Evolutionary conservation across 1,140 invertebrate species (phyloP), one percentile per base, ranked within the genome.

Genomic region (Lasaia peninsularis): DNA sequence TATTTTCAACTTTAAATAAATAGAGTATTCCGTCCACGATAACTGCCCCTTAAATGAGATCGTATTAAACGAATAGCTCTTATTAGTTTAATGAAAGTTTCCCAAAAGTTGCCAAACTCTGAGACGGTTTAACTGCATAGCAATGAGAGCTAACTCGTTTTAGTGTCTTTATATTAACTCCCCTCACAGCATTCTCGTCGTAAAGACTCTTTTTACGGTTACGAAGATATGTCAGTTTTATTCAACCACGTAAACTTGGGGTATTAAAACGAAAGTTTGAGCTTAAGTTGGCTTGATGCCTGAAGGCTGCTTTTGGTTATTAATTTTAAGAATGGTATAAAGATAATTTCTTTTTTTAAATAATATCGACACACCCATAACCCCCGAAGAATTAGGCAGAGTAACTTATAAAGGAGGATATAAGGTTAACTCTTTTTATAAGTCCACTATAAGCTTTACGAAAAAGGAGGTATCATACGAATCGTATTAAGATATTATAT

Each of bases 201-300:
- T 37, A 37, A 37, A 37, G 34, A 37, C 34, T 16, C 34, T 37
- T 37, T 37, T 37, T 37, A 37, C 34, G 34, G 34, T 37, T 37
- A 12, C 34, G 34, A 12, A 37, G 34, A 37, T 37, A 37, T 37
- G 12, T 37, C 34, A 37, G 34, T 37, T 37, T 37, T 37, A 37
- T 37, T 37, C 34, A 37, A 37, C 34, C 34, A 2, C 34, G 34
- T 37, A 37, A 37, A 37, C n/a, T 37, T 37, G 11, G 34, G 34
- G n/a, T 37, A 37, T 37, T 37, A 37, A 37, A 37, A 37, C 11
- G 24, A 14, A 14, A 37, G 34, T 37, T 37, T 37, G 14, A 12
- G 34, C 5, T 37, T 14, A 37, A 37, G 4, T 37, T 16, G 34
- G 12, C n/a, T 10, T 37, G 32, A 34, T 34, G 34, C n/a, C 5